These are phyloP conservation scores for Aelia acuminata DNA, from an alignment of 2,888 invertebrate genomes.

Conservation along the genomic window DNA sequence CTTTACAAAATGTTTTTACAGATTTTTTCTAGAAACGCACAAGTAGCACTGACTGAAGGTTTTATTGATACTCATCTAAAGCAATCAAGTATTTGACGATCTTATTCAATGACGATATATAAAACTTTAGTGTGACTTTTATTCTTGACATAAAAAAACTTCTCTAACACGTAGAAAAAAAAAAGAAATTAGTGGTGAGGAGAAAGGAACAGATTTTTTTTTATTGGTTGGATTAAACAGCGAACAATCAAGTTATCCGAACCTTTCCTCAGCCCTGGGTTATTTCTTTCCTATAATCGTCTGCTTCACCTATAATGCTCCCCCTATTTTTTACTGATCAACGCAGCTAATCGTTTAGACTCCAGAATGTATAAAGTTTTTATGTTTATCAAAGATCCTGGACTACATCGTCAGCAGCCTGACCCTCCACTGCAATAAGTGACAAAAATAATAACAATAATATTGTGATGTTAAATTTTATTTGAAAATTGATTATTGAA, in stretches of 20 bases:
- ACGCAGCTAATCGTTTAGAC: background rate
- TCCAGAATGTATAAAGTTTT: background rate
- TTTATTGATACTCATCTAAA: background rate
- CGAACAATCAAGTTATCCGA: background rate
- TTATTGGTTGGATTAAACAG: background rate
- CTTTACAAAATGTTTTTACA: too few relatives aligned
- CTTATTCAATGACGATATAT: background rate
- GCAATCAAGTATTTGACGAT: background rate
- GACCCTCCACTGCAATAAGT: background rate
- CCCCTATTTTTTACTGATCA: background rate
- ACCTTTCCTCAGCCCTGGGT: background rate
- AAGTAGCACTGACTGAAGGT: background rate
- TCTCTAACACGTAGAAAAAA: background rate
- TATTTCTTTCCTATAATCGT: background rate
- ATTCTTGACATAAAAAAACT: background rate
- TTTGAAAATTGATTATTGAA: background rate
- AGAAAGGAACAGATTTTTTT: background rate
- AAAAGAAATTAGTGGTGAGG: background rate
- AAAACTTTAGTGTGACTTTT: background rate
- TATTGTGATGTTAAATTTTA: background rate
- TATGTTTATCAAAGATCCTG: background rate
- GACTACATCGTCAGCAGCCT: background rate
- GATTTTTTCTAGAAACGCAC: too few relatives aligned
- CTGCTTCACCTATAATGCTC: background rate
- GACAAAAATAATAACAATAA: too few relatives aligned